Conservation (phyloP, 2,113 vertebrate species). For the Corydoras maculifer region DNA sequence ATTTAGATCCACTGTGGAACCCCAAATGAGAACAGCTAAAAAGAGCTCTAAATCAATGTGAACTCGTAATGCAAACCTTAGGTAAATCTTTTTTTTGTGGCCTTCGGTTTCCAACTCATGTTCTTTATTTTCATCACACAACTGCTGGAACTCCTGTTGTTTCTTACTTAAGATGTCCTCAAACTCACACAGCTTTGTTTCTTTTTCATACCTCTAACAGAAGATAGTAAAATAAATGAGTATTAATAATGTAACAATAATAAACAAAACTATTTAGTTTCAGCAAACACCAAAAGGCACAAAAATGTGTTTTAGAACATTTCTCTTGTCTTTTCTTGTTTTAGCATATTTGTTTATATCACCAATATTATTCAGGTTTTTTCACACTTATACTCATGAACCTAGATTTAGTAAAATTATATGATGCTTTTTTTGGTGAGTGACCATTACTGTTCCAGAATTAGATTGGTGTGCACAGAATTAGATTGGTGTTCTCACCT, state of each 20-base stretch:
- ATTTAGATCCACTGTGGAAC: not conserved
- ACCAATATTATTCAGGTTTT: too few relatives aligned
- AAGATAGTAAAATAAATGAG: constrained; percentile 16
- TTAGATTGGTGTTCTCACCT: too few relatives aligned
- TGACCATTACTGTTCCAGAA: too few relatives aligned
- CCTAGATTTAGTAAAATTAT: too few relatives aligned
- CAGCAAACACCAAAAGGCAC: constrained; percentile 6
- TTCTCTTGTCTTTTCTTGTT: too few relatives aligned
- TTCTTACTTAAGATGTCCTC: constrained; percentile 52
- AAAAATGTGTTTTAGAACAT: not conserved
- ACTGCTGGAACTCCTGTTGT: constrained; percentile 38
- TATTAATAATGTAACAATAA: too few relatives aligned
- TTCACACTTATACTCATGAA: too few relatives aligned
- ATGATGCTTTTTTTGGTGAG: too few relatives aligned
- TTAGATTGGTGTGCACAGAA: too few relatives aligned
- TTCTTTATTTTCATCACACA: constrained; percentile 46
- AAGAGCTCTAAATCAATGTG: not conserved
- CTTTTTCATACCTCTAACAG: constrained; percentile 51
- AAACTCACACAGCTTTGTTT: constrained; percentile 49
- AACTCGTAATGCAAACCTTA: constrained; percentile 44
- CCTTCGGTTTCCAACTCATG: constrained; percentile 42
- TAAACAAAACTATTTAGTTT: not conserved
- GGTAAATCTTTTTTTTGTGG: constrained; percentile 37
- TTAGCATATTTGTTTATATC: too few relatives aligned
- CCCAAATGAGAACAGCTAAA: not conserved